phyloP scores from a whole-genome alignment of 2,113 vertebrate species.

The Madoqua kirkii region DNA sequence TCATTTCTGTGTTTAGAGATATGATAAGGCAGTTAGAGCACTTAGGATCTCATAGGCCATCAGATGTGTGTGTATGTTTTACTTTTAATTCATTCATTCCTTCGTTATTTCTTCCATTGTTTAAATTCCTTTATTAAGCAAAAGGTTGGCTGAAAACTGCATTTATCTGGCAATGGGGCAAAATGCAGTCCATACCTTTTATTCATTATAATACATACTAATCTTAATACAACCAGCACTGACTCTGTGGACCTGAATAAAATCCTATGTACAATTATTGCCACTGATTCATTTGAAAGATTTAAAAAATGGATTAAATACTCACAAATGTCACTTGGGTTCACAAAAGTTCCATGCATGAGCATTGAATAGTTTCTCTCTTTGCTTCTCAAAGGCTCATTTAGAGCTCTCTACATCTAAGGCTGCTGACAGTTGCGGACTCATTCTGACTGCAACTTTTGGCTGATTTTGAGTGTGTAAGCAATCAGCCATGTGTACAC shows the following conservation, averaged over 20 bases:
- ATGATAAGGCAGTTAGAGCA: not conserved
- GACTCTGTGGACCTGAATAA: not conserved
- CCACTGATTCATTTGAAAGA: not conserved
- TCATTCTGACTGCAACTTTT: constrained; percentile 41
- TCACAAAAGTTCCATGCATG: not conserved
- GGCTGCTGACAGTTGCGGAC: not conserved
- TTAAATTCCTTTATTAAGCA: not conserved
- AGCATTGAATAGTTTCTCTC: not conserved
- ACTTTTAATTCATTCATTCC: not conserved
- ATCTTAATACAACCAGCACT: not conserved
- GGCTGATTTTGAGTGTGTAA: constrained; percentile 32
- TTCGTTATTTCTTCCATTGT: not conserved
- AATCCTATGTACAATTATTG: not conserved
- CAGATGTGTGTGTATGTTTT: not conserved
- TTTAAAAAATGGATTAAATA: constrained; percentile 3
- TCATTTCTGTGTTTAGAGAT: not conserved
- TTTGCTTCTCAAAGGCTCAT: not conserved
- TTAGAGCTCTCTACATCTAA: not conserved
- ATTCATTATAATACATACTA: not conserved
- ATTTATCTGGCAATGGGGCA: not conserved
- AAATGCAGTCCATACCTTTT: not conserved
- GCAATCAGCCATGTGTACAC: constrained; percentile 42
- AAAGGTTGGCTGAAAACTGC: not conserved
- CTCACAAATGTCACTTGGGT: not conserved
- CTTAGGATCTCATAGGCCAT: not conserved